These are phyloP conservation scores for Lepilemur ruficaudatus DNA, from an alignment of 2,797 vertebrate genomes.

Conservation along the genomic window DNA sequence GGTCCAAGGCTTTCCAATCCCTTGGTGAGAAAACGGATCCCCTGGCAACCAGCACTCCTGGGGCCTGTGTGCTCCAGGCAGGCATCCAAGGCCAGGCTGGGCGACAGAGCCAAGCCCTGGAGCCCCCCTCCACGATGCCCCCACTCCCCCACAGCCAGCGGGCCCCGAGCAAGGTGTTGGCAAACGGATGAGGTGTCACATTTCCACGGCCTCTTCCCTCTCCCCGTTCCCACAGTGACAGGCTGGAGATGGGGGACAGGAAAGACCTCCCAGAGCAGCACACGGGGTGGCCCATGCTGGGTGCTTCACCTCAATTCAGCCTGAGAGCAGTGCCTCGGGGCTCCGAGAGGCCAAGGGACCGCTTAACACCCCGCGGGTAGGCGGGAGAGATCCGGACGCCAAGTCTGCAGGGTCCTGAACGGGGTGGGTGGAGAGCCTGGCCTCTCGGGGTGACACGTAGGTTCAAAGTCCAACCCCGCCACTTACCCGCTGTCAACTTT, in stretches of 20 bases:
- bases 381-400: accelerated
- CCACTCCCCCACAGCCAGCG: not conserved
- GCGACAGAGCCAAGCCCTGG: not conserved
- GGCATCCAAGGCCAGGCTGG: not conserved
- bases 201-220: not conserved
- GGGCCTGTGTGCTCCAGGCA: not conserved
- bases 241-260: not conserved
- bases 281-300: accelerated
- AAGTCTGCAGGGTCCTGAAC: accelerated
- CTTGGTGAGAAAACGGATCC: constrained; percentile 2
- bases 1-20: not conserved
- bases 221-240: accelerated
- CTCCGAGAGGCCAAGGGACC: not conserved
- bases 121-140: accelerated
- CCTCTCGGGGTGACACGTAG: not conserved
- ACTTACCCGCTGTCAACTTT: not conserved
- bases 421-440: not conserved
- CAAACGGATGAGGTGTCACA: not conserved
- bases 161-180: not conserved
- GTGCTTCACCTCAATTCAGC: not conserved
- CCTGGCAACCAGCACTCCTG: not conserved
- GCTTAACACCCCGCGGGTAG: not conserved
- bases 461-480: not conserved
- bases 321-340: accelerated
- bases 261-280: not conserved